Evolutionary conservation across 2,888 invertebrate genomes (phyloP).

Genomic region (Apomyelois bistriatella): DNA sequence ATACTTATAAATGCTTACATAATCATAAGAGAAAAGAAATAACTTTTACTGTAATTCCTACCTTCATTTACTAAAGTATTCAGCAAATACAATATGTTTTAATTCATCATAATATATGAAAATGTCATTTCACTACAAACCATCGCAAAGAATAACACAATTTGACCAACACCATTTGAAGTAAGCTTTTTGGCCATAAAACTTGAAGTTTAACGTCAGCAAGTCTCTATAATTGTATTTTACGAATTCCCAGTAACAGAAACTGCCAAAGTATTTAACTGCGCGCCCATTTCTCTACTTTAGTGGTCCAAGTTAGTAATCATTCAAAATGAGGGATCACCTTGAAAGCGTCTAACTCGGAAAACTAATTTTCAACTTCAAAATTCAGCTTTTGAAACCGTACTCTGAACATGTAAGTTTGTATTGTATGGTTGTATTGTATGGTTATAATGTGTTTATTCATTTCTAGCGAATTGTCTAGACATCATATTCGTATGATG

Average conservation of each 20-base stretch:
- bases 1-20: too few relatives aligned
- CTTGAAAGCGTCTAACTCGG: background rate
- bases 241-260: background rate
- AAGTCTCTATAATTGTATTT: constrained; percentile 6
- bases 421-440: too few relatives aligned
- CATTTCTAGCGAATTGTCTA: too few relatives aligned
- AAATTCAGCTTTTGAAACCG: background rate
- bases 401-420: background rate
- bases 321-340: constrained; percentile 8
- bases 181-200: background rate
- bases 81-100: too few relatives aligned
- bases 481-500: too few relatives aligned
- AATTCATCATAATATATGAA: too few relatives aligned
- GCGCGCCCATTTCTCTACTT: constrained; percentile 8
- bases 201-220: constrained; percentile 9
- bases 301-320: constrained; percentile 9
- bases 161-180: background rate
- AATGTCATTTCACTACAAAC: too few relatives aligned
- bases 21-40: too few relatives aligned
- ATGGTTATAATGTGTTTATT: too few relatives aligned
- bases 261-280: constrained; percentile 8
- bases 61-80: too few relatives aligned
- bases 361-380: constrained; percentile 1
- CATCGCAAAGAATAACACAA: too few relatives aligned
- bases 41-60: too few relatives aligned